phyloP scores from a whole-genome alignment of 35 echinoderm and acorn worm species.

The Acanthaster planci region DNA sequence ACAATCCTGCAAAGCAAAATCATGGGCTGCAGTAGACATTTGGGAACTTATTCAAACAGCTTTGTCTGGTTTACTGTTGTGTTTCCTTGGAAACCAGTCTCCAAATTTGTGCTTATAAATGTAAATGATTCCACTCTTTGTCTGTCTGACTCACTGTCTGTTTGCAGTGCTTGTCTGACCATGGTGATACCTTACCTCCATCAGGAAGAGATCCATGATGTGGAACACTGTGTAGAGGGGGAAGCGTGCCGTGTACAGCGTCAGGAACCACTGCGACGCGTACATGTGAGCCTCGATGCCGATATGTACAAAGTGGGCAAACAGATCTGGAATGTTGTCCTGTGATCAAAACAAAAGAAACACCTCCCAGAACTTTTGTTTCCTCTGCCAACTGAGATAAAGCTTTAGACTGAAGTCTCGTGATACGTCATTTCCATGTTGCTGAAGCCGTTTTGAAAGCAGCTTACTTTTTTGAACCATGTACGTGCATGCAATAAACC shows the following conservation, averaged over 20 bases:
- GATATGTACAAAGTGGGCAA: conserved; percentile 82
- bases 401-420: no score
- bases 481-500: no score
- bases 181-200: conserved; percentile 77
- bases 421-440: no score
- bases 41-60: no score
- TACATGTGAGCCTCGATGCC: conserved; percentile 97
- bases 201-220: conserved; percentile 97
- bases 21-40: no score
- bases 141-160: not conserved
- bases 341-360: conserved; percentile 24
- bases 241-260: conserved; percentile 94
- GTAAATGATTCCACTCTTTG: not conserved
- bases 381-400: no score
- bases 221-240: conserved; percentile 92
- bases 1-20: no score
- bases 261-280: conserved; percentile 99
- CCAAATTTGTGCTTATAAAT: no score
- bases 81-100: no score
- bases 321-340: conserved; percentile 87
- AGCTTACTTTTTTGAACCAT: no score
- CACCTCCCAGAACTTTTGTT: not conserved
- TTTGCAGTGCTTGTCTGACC: not conserved
- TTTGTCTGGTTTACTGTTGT: no score
- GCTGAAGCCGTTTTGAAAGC: no score